Evolutionary conservation across 2,888 invertebrate species (phyloP), one percentile per base, ranked within the genome.

Genomic region (Leptothorax acervorum): DNA sequence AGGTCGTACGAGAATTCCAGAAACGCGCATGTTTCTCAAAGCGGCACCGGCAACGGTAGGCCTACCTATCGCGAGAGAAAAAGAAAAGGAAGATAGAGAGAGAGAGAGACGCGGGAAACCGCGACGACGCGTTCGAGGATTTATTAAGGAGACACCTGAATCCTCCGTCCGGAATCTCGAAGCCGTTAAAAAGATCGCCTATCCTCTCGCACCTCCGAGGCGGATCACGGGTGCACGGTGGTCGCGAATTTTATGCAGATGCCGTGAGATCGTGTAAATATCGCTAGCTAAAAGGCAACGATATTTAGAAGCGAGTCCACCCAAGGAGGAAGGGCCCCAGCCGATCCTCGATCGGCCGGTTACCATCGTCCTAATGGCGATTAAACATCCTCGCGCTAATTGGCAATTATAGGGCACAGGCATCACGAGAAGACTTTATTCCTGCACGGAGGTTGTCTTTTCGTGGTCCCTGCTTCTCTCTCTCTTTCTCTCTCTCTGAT

Each of bases 341-440:
- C 63, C 76, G 35, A 35, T 5, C 18, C 73, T 39, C 6, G 60
- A 85, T 87, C 88, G 84, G 68, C 68, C 31, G 86, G 89, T 86
- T 86, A 87, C 92, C 93, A 91, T 92, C 92, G 89, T 79, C 87
- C 92, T 89, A 94, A 94, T 93, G 93, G 93, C 94, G 94, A 95
- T 95, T 94, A 94, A 94, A 95, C 94, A 94, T 94, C 94, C 91
- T 82, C 91, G 86, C 90, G 93, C 95, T 95, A 95, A 94, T 95
- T 95, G 95, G 93, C 95, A 95, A 95, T 95, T 95, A 95, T 94
- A 89, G 88, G 86, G 82, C 92, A 91, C 92, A 91, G 92, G 92
- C 92, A 92, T 93, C 89, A 5, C 15, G 92, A 82, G 74, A 86
- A 87, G 85, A 87, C 88, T 87, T 88, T 73, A 23, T 63, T 75